Evolutionary conservation across 2,888 invertebrate genomes (phyloP).

Genomic region (Omphaloscelis lunosa): DNA sequence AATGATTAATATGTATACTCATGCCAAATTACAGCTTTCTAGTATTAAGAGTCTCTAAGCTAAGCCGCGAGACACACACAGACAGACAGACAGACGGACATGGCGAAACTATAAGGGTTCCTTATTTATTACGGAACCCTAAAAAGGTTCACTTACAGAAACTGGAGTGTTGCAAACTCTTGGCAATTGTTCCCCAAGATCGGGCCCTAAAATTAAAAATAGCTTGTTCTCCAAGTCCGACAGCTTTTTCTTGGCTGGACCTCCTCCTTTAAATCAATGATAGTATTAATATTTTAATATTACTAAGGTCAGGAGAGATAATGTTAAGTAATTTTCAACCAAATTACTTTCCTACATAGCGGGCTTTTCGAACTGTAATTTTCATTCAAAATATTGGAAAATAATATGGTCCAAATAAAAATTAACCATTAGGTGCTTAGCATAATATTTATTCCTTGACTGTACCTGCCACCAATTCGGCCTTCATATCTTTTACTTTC

Average conservation of each 20-base stretch:
- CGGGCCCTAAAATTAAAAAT: constrained; percentile 31
- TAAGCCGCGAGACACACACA: too few relatives aligned
- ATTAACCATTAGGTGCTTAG: too few relatives aligned
- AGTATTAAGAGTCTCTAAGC: too few relatives aligned
- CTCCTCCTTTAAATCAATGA: constrained; percentile 17
- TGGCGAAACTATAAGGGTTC: too few relatives aligned
- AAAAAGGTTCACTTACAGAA: constrained; percentile 16
- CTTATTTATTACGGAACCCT: too few relatives aligned
- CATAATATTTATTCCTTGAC: not conserved
- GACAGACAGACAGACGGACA: too few relatives aligned
- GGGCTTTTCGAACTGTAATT: not conserved
- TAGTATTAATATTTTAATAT: not conserved
- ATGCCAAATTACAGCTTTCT: too few relatives aligned
- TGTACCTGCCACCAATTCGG: constrained; percentile 2
- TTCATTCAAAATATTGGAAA: not conserved
- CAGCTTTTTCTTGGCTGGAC: constrained; percentile 8
- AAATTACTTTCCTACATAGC: not conserved
- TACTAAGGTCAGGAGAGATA: not conserved
- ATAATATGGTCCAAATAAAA: not conserved
- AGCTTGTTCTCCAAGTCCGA: constrained; percentile 33
- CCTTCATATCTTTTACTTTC: constrained; percentile 22
- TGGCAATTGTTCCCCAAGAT: constrained; percentile 15
- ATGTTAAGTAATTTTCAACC: not conserved
- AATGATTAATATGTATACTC: too few relatives aligned
- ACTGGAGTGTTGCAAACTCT: constrained; percentile 32